These are phyloP conservation scores for Typhlichthys eigenmanni DNA, from an alignment of 2,797 vertebrate genomes.

Conservation along the genomic window DNA sequence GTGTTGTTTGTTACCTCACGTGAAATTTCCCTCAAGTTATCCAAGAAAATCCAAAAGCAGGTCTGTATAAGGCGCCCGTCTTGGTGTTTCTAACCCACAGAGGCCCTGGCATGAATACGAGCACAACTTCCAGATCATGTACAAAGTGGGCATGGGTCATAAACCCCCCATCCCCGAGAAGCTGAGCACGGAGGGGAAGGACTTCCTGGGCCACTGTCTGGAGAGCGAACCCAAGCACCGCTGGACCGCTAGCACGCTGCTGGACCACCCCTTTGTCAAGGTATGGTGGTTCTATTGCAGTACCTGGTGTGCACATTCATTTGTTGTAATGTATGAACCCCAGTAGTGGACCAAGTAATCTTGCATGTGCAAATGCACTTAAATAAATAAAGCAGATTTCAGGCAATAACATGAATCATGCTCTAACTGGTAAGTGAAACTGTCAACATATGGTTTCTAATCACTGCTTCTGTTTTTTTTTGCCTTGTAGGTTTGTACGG, in stretches of 20 bases:
- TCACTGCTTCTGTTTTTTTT: conserved; percentile 3
- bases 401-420: too few species aligned
- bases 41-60: too few species aligned
- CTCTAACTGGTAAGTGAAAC: background rate
- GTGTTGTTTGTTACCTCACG: too few species aligned
- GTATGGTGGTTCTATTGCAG: conserved; percentile 59
- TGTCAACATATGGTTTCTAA: background rate
- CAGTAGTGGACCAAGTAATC: background rate
- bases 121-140: conserved; percentile 99
- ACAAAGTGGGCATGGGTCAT: conserved; percentile 98
- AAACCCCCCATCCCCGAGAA: conserved; percentile 96
- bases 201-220: conserved; percentile 93
- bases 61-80: background rate
- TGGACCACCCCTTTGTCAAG: conserved; percentile 98
- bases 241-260: conserved; percentile 95
- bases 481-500: conserved; percentile 91
- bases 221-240: conserved; percentile 95
- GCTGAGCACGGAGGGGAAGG: conserved; percentile 96
- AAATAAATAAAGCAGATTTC: too few species aligned
- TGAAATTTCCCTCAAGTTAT: too few species aligned
- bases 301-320: too few species aligned
- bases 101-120: conserved; percentile 99
- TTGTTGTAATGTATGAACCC: background rate
- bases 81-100: conserved; percentile 63
- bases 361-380: too few species aligned